These are phyloP conservation scores for Drosophila dives DNA, from an alignment of 2,888 invertebrate species.

Conservation along the genomic window DNA sequence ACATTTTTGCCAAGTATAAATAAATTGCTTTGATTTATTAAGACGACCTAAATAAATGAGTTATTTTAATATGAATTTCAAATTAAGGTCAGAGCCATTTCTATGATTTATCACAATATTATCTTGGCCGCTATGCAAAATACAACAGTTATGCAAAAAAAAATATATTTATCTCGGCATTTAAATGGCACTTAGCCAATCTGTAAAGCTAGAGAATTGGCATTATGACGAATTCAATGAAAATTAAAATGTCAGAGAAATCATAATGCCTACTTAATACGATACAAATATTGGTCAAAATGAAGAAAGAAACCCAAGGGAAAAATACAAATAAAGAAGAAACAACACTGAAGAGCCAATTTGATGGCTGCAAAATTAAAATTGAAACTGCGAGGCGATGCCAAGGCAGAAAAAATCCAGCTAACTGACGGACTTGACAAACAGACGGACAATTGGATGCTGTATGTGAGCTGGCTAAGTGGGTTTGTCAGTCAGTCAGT, in stretches of 20 bases:
- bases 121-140: not conserved
- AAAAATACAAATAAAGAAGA: slow-evolving; percentile 39
- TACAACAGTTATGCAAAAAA: too few relatives aligned
- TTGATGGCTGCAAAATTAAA: slow-evolving; percentile 73
- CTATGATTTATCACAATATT: slow-evolving; percentile 1
- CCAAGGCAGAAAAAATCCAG: slow-evolving; percentile 36
- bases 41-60: not conserved
- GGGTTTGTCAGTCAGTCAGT: slow-evolving; percentile 41
- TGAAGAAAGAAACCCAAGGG: slow-evolving; percentile 7
- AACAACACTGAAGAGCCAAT: slow-evolving; percentile 65
- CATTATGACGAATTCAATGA: slow-evolving; percentile 61
- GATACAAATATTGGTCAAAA: slow-evolving; percentile 23
- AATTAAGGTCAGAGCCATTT: not conserved
- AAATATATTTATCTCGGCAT: too few relatives aligned
- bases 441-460: slow-evolving; percentile 20
- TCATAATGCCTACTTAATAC: slow-evolving; percentile 39
- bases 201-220: slow-evolving; percentile 35
- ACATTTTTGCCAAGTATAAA: not conserved
- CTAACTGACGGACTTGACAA: slow-evolving; percentile 5
- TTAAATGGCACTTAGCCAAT: slow-evolving; percentile 24
- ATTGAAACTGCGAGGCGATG: slow-evolving; percentile 64
- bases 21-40: not conserved
- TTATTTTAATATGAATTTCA: not conserved
- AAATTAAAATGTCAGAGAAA: slow-evolving; percentile 75
- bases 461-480: slow-evolving; percentile 33